Percentiles rank a stretch among this genome's conserved stretches.
Conservation (phyloP, 2,888 invertebrate species). For the Drosophila paranaensis region DNA sequence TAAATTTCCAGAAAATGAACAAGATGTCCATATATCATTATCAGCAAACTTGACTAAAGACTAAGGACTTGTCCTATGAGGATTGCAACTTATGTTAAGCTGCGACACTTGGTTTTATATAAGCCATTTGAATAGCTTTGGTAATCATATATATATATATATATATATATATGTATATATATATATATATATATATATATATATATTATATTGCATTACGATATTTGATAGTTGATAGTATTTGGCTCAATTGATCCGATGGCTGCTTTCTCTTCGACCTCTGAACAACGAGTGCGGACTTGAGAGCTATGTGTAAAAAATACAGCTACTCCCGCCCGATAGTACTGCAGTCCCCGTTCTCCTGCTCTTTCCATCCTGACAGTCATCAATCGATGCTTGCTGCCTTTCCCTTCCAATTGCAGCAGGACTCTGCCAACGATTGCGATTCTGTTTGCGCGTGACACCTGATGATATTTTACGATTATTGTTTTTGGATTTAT, state of each 20-base stretch:
- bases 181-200: no score
- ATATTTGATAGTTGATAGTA: not conserved
- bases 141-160: no score
- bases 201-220: no score
- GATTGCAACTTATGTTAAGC: no score
- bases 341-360: not conserved
- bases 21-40: no score
- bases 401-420: conserved; percentile 2
- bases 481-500: conserved; percentile 80
- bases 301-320: not conserved
- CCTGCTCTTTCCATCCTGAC: conserved; percentile 4
- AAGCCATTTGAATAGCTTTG: no score
- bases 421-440: conserved; percentile 25
- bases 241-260: not conserved
- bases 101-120: no score
- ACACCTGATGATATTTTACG: conserved; percentile 80
- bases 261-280: not conserved
- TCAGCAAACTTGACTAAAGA: no score
- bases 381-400: conserved; percentile 29
- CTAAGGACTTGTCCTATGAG: no score
- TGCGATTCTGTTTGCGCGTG: conserved; percentile 66
- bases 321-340: not conserved
- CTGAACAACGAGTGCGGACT: not conserved
- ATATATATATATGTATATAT: no score
- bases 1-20: no score